These are phyloP conservation scores for Tenualosa thibaudeaui DNA, from an alignment of 2,797 vertebrate genomes.

Conservation along the genomic window DNA sequence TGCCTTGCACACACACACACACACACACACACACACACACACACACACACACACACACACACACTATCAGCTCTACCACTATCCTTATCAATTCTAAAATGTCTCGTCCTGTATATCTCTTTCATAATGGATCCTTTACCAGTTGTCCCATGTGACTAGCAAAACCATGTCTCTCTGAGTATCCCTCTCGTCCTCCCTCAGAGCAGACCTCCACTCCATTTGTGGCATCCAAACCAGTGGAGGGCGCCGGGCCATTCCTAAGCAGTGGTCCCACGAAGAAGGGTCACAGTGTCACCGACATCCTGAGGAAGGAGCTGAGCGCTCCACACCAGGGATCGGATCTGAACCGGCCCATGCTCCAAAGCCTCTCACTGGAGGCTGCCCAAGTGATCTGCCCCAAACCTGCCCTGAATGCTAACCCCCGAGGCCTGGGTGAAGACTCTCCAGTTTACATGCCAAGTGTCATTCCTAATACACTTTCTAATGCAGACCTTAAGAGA, in stretches of 20 bases:
- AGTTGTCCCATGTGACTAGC: no score
- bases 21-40: no score
- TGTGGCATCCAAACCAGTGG: background rate
- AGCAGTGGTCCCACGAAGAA: constrained; percentile 67
- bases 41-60: no score
- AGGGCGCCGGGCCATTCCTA: background rate
- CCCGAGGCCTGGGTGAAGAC: background rate
- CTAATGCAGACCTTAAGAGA: background rate
- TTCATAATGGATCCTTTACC: no score
- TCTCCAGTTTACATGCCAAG: background rate
- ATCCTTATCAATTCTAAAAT: no score
- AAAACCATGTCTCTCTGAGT: background rate
- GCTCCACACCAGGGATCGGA: background rate
- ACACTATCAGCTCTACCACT: no score
- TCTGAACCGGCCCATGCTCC: background rate
- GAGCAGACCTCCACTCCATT: constrained; percentile 69
- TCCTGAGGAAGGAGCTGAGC: constrained; percentile 76
- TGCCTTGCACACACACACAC: no score
- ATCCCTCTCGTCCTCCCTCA: constrained; percentile 37
- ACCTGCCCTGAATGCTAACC: background rate
- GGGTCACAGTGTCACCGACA: constrained; percentile 88
- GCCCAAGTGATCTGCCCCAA: background rate
- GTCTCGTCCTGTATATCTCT: no score
- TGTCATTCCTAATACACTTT: background rate
- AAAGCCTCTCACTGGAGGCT: background rate